Percentiles rank a stretch among this genome's conserved stretches.
Evolutionary conservation across 2,113 vertebrate species (phyloP).

Genomic region (Emydura subglobosa): DNA sequence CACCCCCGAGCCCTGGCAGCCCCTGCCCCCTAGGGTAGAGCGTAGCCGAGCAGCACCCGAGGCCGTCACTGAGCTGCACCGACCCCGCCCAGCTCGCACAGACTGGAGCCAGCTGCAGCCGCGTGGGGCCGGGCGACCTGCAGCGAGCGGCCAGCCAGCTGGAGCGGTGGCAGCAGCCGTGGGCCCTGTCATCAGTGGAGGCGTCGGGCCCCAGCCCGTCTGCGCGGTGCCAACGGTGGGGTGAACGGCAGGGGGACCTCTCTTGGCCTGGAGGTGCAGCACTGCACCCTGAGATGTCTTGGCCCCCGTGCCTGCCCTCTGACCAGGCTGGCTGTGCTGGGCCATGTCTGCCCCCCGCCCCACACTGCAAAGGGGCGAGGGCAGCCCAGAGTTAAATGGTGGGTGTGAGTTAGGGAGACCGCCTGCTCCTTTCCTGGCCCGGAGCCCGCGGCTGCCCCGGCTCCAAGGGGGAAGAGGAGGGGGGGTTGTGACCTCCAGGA

Average conservation of each 20-base stretch:
- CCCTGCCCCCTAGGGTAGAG: background rate
- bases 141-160: background rate
- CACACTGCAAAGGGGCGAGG: too few relatives aligned
- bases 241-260: background rate
- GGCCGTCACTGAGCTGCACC: background rate
- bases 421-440: too few relatives aligned
- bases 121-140: fast-evolving
- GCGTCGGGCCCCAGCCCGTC: background rate
- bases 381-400: too few relatives aligned
- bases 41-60: background rate
- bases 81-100: background rate
- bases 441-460: too few relatives aligned
- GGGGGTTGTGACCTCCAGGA: too few relatives aligned
- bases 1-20: background rate
- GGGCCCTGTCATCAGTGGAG: too few relatives aligned
- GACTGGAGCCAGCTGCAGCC: conserved; percentile 25
- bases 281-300: fast-evolving
- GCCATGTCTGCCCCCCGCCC: too few relatives aligned
- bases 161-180: too few relatives aligned
- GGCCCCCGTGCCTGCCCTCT: background rate
- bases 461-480: too few relatives aligned
- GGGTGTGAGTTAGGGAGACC: too few relatives aligned
- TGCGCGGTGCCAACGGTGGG: background rate
- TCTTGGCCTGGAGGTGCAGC: background rate
- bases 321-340: background rate